Base-by-base conservation (phyloP, 1,140 invertebrate species). In the Drosophila jambulina region DNA sequence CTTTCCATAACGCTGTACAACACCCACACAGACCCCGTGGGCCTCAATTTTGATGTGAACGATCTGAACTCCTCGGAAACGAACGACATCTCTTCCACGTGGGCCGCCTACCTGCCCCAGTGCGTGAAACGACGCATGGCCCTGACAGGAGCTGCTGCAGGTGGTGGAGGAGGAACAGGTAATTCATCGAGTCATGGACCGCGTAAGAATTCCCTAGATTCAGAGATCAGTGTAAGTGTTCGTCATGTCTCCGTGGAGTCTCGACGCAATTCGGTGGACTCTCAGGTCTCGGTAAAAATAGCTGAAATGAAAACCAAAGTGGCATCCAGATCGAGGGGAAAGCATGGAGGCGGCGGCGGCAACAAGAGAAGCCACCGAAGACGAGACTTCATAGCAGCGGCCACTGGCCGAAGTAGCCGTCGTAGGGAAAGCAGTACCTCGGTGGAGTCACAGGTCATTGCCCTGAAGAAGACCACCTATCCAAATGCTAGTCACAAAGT, bases 21-120 rank as follows among this genome's bases (percentile, higher is more conserved):
- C 79, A 96, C 96, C 8, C 96, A 98, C 78, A 97, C 97, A 54
- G 98, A 98, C 94, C 98, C 98, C 10, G 95, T 98, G 13, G 97
- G 97, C 8, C 94, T 98, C 53, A 96, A 97, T 86, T 96, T 98
- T 79, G 97, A 98, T 92, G 85, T 93, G 0, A 93, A 93, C n/a
- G 92, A 93, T 70, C 54, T 97, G 23, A 97, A 97, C 83, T 97
- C 96, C 67, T 95, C 95, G 8, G 96, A 95, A 21, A 97, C 96
- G 25, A 95, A 95, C 76, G 95, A 96, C 53, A 94, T 96, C 8
- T 94, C 96, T 63, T 97, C 97, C 7, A 96, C 97, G 0, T 98
- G 97, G 97, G 97, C 62, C 96, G 46, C 96, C 96, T 97, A 97
- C 68, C 94, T 99, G 46, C 97, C 97, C 0, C 96, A 97, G 79